Evolutionary conservation across 2,797 vertebrate species (phyloP), one percentile per base, ranked within the genome.

Genomic region (Fistularia tabacaria): DNA sequence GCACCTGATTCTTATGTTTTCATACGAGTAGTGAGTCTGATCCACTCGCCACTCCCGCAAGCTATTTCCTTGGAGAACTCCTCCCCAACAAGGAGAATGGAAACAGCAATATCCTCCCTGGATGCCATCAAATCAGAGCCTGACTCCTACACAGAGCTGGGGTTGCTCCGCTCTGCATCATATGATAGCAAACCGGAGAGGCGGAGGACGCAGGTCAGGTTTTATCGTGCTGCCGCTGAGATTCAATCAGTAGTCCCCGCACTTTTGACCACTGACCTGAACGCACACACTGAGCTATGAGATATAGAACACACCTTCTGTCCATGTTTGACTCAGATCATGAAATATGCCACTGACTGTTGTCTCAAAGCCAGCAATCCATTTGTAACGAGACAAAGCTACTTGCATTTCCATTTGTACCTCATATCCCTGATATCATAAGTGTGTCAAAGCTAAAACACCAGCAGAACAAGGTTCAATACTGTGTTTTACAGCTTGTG

Each of bases 61-160:
- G 25, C 25, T 25, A 25, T 25, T 25, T 25, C 5, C 25, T 25
- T 3, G 5, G 25, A 25, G 25, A 25, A 36, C 39, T 38, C 10
- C 40, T 63, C 61, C 25, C 25, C 25, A 25, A 25, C 25, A 25
- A 25, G 8, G 37, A 36, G 25, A 9, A 38, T 47, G 53, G 14
- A 10, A 56, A 56, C 59, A 63, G 59, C 69, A 15, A 14, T 11
- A 38, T 53, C 41, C 14, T 69, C 57, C 70, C 58, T 56, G 55
- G 67, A 70, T 51, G 53, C 56, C 57, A 44, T 66, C 57, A 43
- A 67, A 70, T 62, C 63, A 59, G 51, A 68, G 66, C 0, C 2
- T 46, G 60, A 62, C 71, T 73, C 74, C 66, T 46, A 59, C 64
- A 44, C 51, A 57, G 37, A 54, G 66, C 69, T 54, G 62, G 59